A percentile compares a stretch with the other conserved stretches of the same genome.
phyloP scores from a whole-genome alignment of 2,113 vertebrate species.

The Phalacrocorax pelagicus region DNA sequence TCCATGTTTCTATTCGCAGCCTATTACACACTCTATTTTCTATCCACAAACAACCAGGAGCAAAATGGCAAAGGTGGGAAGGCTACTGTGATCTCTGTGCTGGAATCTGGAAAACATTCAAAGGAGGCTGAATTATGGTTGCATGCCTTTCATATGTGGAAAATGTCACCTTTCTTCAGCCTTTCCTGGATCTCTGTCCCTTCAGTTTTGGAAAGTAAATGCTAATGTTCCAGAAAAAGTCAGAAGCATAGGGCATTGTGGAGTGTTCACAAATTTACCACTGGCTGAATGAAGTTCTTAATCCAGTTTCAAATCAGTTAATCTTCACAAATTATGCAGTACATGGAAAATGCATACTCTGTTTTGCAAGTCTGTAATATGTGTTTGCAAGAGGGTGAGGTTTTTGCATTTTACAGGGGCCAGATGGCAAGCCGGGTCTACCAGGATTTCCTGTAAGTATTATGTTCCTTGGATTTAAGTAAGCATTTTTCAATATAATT shows the following conservation, averaged over 20 bases:
- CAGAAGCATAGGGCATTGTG: not conserved
- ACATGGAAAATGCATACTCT: not conserved
- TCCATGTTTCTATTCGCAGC: not conserved
- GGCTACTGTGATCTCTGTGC: not conserved
- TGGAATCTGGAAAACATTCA: not conserved
- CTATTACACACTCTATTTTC: not conserved
- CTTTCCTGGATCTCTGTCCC: not conserved
- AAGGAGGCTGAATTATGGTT: not conserved
- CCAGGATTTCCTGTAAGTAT: constrained; percentile 90
- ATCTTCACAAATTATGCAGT: not conserved
- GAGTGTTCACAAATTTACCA: not conserved
- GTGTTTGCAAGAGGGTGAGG: not conserved
- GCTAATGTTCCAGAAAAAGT: not conserved
- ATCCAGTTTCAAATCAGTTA: not conserved
- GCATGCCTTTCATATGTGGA: not conserved
- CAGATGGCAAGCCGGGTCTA: constrained; percentile 84
- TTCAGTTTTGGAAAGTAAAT: not conserved
- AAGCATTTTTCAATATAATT: not conserved
- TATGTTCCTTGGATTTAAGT: not conserved
- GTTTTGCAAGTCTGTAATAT: not conserved
- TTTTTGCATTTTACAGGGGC: constrained; percentile 78
- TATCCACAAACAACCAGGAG: not conserved
- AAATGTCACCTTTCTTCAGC: not conserved
- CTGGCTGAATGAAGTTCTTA: not conserved
- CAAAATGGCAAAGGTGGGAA: not conserved